Percentiles rank a stretch among this genome's conserved stretches.
Conservation (phyloP, 2,888 invertebrate species). For the Enchytraeus crypticus region DNA sequence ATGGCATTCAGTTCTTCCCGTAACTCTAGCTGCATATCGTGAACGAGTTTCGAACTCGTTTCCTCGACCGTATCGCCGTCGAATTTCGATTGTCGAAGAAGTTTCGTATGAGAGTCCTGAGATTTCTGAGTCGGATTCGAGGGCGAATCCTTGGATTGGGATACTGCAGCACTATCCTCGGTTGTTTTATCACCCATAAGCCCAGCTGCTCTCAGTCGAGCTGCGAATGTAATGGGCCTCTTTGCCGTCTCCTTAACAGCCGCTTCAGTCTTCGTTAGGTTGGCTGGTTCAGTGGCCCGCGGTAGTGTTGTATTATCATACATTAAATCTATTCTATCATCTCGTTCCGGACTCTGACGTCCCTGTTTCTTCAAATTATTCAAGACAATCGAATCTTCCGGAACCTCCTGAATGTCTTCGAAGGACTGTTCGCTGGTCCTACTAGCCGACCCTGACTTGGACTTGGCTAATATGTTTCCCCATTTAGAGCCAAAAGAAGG, state of each 20-base stretch:
- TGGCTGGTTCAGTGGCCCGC: too few relatives aligned
- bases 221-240: neutral
- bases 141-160: neutral
- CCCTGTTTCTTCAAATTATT: conserved; percentile 1
- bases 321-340: neutral
- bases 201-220: neutral
- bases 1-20: neutral
- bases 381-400: neutral
- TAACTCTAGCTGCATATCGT: neutral
- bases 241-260: neutral
- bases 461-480: neutral
- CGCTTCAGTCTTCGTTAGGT: too few relatives aligned
- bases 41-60: neutral
- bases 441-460: neutral
- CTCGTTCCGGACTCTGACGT: neutral
- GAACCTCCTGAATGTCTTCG: neutral
- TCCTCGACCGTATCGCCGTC: neutral
- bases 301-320: neutral
- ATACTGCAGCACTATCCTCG: too few relatives aligned
- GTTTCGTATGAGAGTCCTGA: too few relatives aligned
- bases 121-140: too few relatives aligned
- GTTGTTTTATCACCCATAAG: too few relatives aligned
- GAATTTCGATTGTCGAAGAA: neutral
- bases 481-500: neutral
- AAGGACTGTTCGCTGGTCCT: neutral